phyloP scores from a whole-genome alignment of 1,140 invertebrate species.

The Meloidogyne floridensis region DNA sequence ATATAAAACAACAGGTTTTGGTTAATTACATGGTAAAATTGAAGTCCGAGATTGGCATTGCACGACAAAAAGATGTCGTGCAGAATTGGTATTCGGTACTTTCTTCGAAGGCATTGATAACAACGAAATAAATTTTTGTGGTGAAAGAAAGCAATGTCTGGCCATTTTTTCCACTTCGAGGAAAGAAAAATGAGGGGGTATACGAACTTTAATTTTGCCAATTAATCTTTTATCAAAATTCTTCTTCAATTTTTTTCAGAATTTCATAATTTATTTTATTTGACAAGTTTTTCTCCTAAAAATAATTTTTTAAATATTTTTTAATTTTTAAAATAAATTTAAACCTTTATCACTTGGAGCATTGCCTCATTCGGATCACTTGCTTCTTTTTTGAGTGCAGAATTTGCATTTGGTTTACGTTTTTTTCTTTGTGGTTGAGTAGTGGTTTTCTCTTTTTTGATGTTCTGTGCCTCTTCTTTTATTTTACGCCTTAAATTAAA shows the following conservation, averaged over 20 bases:
- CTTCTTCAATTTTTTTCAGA: conserved; percentile 71
- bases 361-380: conserved; percentile 59
- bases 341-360: conserved; percentile 62
- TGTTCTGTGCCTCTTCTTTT: conserved; percentile 51
- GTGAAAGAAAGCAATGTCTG: too few relatives aligned
- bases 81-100: too few relatives aligned
- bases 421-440: conserved; percentile 20
- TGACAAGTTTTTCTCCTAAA: conserved; percentile 80
- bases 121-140: too few relatives aligned
- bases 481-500: conserved; percentile 36
- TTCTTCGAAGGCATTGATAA: too few relatives aligned
- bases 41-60: too few relatives aligned
- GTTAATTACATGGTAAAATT: background rate
- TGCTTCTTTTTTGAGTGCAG: conserved; percentile 37
- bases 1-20: background rate
- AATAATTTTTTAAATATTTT: background rate
- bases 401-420: background rate
- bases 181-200: too few relatives aligned
- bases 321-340: conserved; percentile 21
- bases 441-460: conserved; percentile 34
- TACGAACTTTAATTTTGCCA: too few relatives aligned
- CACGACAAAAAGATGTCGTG: too few relatives aligned
- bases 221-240: conserved; percentile 11
- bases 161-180: too few relatives aligned
- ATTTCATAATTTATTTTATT: conserved; percentile 97